Evolutionary conservation across 2,113 vertebrate genomes (phyloP).

Genomic region (Rhea pennata): DNA sequence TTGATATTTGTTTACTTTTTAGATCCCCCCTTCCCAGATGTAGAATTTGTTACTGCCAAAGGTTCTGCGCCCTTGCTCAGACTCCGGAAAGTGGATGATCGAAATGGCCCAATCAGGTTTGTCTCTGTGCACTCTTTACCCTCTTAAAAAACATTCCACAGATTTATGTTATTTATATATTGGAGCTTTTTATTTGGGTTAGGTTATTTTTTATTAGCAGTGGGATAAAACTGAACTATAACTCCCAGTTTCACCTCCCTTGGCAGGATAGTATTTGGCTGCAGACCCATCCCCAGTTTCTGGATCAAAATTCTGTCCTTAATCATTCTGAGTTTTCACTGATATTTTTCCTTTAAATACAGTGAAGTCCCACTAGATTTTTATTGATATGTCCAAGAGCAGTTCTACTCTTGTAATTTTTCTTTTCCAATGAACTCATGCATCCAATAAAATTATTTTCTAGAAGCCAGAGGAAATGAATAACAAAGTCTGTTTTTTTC

Average conservation of each 20-base stretch:
- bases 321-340: not conserved
- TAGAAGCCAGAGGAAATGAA: not conserved
- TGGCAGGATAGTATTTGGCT: not conserved
- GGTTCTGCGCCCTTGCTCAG: constrained; percentile 78
- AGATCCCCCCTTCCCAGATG: constrained; percentile 84
- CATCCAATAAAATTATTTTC: not conserved
- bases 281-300: not conserved
- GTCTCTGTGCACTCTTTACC: not conserved
- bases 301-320: not conserved
- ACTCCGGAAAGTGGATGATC: constrained; percentile 77
- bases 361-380: not conserved
- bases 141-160: not conserved
- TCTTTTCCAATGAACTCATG: not conserved
- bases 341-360: not conserved
- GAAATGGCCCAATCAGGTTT: constrained; percentile 89
- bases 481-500: not conserved
- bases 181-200: not conserved
- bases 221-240: not conserved
- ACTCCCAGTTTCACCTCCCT: not conserved
- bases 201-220: not conserved
- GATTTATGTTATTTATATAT: not conserved
- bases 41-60: constrained; percentile 80
- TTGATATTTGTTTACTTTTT: constrained; percentile 29
- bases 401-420: not conserved
- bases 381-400: not conserved